These are phyloP conservation scores for Pristionchus mayeri DNA, from an alignment of 2,888 invertebrate species.

Conservation along the genomic window DNA sequence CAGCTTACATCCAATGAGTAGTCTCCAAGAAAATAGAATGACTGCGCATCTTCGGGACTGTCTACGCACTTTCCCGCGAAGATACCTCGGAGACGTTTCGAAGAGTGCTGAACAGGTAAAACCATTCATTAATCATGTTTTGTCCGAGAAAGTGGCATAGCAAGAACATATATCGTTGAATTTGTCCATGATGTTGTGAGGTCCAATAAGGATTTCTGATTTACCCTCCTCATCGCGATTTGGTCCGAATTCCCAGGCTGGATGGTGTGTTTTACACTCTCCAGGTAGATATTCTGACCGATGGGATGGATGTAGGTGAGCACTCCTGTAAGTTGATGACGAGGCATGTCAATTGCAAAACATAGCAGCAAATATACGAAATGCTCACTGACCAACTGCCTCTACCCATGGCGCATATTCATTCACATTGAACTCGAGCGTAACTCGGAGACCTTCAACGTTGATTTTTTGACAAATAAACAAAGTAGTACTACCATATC, in stretches of 20 bases:
- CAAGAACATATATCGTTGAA: neutral
- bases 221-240: conserved; percentile 4
- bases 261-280: conserved; percentile 27
- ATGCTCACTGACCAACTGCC: neutral
- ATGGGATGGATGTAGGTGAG: conserved; percentile 5
- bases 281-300: conserved; percentile 19
- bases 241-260: neutral
- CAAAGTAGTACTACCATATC: neutral
- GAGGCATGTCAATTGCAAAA: too few species aligned
- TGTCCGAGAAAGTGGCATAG: neutral
- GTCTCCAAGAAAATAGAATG: conserved; percentile 15
- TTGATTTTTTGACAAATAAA: neutral
- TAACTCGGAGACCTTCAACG: neutral
- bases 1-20: conserved; percentile 26
- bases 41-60: neutral
- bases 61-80: neutral
- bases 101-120: too few species aligned
- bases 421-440: neutral
- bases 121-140: too few species aligned
- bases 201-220: too few species aligned
- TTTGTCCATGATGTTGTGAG: neutral
- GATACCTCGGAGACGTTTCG: too few species aligned
- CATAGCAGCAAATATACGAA: too few species aligned
- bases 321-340: neutral
- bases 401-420: conserved; percentile 37